A percentile compares a stretch with the other conserved stretches of the same genome.
These are phyloP conservation scores for Mormoops blainvillei DNA, from an alignment of 2,113 vertebrate species.

Conservation along the genomic window DNA sequence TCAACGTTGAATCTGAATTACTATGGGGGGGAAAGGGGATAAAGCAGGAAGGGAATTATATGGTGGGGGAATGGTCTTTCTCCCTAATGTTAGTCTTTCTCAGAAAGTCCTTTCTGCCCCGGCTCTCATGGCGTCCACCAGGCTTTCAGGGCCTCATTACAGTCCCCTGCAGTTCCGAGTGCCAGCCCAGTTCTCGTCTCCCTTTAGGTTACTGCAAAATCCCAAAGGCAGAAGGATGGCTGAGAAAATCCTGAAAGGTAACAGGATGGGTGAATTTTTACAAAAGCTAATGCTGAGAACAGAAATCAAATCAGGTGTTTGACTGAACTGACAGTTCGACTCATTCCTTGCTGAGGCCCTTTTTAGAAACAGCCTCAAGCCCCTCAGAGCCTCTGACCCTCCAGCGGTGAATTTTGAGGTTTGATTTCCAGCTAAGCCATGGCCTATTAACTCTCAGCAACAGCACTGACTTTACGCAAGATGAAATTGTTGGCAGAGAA, in stretches of 20 bases:
- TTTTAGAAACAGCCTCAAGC: neutral
- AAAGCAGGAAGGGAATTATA: neutral
- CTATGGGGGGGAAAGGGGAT: fast-evolving
- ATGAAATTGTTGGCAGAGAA: neutral
- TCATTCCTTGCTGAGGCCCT: neutral
- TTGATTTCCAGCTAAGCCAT: neutral
- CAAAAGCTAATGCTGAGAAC: neutral
- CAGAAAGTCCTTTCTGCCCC: neutral
- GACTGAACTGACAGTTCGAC: neutral
- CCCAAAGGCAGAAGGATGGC: neutral
- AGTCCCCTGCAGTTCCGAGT: neutral
- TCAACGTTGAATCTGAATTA: too few relatives aligned
- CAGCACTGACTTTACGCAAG: neutral
- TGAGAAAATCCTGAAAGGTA: neutral
- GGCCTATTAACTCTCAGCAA: neutral
- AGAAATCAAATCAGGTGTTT: neutral
- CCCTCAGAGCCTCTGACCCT: neutral
- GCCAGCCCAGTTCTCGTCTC: neutral
- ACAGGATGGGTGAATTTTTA: neutral
- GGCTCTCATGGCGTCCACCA: fast-evolving
- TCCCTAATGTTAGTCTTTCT: neutral
- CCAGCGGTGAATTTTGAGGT: neutral
- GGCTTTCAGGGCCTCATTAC: neutral
- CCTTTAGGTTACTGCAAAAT: neutral
- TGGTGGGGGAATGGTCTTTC: neutral